These are phyloP conservation scores for Perithous albicinctus DNA, from an alignment of 2,888 invertebrate species.

Conservation along the genomic window DNA sequence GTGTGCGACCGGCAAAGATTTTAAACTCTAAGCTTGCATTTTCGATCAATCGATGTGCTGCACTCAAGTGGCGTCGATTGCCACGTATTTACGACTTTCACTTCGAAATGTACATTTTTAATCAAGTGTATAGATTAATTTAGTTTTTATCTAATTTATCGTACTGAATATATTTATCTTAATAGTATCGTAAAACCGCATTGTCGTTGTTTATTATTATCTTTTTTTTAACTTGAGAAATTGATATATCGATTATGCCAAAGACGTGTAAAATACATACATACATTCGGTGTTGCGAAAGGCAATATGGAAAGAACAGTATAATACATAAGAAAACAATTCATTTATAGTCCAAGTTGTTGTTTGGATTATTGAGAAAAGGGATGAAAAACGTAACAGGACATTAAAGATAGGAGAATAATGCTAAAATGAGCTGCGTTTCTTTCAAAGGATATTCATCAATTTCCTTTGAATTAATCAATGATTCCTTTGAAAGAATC, in stretches of 20 bases:
- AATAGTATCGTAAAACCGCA: not conserved
- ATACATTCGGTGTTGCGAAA: not conserved
- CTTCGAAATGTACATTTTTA: not conserved
- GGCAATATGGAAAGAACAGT: not conserved
- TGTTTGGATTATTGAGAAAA: not conserved
- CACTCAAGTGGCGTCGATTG: not conserved
- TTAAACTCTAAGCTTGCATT: not conserved
- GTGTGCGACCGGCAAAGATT: not conserved
- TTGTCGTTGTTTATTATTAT: not conserved
- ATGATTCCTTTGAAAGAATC: no score
- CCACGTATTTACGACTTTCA: not conserved
- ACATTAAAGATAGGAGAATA: not conserved
- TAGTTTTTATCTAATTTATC: not conserved
- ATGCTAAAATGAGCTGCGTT: constrained; percentile 23
- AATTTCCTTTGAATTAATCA: no score
- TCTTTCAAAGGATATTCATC: constrained; percentile 58
- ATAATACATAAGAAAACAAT: not conserved
- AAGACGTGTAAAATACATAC: not conserved
- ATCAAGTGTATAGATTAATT: not conserved
- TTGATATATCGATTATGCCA: not conserved
- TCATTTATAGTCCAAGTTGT: no score
- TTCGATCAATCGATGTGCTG: not conserved
- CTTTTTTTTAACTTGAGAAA: not conserved
- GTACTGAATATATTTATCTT: not conserved
- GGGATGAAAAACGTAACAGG: not conserved